Base-by-base conservation (phyloP, 2,888 invertebrate genomes). In the Dinocampus coccinellae region DNA sequence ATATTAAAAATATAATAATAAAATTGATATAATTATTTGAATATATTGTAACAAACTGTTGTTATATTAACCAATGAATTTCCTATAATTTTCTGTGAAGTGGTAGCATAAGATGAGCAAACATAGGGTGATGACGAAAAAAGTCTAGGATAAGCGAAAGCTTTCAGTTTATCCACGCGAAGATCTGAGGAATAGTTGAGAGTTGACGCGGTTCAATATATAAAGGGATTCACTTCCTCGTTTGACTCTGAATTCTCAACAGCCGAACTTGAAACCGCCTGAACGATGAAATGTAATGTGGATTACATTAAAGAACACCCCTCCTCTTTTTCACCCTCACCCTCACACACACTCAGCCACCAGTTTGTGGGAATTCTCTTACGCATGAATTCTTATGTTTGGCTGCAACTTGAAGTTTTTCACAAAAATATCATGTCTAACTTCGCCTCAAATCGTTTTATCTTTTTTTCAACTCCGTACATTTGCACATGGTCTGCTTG, bases 161-260 rank as follows among this genome's bases (percentile, higher is more conserved):
- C 55, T 64, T 22, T 57, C 65, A 16, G 64, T 47, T 42, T 64
- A 52, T 24, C 58, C 47, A 64, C 24, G 76, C 73, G 79, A 81
- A 85, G 84, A 85, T 85, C 84, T 82, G 77, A 85, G 83, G 81
- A 85, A 85, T 85, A 84, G 85, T 83, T 84, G 80, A 78, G 80
- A 84, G 80, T 83, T 83, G 75, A 77, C 74, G 65, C 61, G 73
- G 66, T 67, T 72, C 63, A 69, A 64, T 24, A 69, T 64, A 75
- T 73, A 73, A 75, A 74, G 73, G 75, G 75, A 73, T 68, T 52
- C 72, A 42, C 69, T 70, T 78, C 75, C 16, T 47, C 16, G 47
- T 47, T 16, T 47, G 47, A 7, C 7, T n/a, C 1, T 16, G 16
- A 47, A 47, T 47, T 16, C 47, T 47, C 72, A 62, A 79, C 76